These are phyloP conservation scores for Oreochromis tanganicae DNA, from an alignment of 2,113 vertebrate species.

Conservation along the genomic window DNA sequence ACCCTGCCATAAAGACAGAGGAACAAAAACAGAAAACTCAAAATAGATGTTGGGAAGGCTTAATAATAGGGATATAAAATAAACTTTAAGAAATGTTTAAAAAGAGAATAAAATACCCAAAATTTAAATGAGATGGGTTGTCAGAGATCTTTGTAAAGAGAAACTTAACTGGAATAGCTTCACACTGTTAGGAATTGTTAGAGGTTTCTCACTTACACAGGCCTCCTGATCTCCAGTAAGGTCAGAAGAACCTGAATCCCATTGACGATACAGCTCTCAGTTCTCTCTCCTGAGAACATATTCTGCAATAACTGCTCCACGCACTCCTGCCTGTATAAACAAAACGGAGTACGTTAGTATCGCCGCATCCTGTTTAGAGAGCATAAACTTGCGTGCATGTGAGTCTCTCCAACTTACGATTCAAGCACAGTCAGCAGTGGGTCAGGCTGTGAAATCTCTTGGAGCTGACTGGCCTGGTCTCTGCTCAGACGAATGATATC, in stretches of 20 bases:
- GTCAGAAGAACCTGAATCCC: constrained; percentile 93
- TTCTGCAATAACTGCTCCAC: constrained; percentile 90
- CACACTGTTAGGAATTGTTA: not conserved
- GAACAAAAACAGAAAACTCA: not conserved
- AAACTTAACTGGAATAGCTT: not conserved
- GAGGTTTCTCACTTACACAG: constrained; percentile 77
- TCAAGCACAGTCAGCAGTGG: constrained; percentile 87
- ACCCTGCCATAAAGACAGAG: constrained; percentile 56
- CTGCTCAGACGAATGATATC: constrained; percentile 91
- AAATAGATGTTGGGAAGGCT: not conserved
- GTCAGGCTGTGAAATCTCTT: constrained; percentile 83
- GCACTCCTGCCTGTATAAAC: constrained; percentile 81
- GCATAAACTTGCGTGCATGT: not conserved
- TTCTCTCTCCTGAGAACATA: constrained; percentile 86
- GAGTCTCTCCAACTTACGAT: constrained; percentile 77
- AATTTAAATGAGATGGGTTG: not conserved
- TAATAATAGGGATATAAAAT: not conserved
- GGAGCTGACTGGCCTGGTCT: constrained; percentile 88
- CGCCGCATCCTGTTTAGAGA: not conserved
- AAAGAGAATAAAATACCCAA: not conserved
- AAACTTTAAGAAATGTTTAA: not conserved
- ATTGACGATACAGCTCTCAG: constrained; percentile 85
- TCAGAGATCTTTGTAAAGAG: not conserved
- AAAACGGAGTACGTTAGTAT: not conserved
- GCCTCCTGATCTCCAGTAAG: constrained; percentile 85